Base-by-base conservation (phyloP, 2,113 vertebrate species). In the Sceloporus undulatus region DNA sequence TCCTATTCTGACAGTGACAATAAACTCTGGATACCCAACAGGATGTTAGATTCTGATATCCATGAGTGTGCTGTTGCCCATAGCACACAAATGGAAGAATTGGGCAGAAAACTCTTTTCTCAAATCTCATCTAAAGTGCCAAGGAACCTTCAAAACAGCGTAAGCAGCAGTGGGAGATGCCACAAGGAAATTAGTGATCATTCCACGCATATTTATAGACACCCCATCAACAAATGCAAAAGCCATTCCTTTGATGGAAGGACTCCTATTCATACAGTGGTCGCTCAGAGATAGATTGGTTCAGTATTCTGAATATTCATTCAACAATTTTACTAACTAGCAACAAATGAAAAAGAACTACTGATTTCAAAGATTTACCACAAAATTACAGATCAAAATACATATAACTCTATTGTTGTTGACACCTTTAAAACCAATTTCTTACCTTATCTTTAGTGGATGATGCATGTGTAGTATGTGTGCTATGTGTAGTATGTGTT, bases 371-470 rank as follows among this genome's bases (percentile, higher is more conserved):
- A 73, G 74, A 89, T 4, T 0, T 73, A 8, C 27, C 27, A 40
- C 52, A 87, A 81, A 79, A 21, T 77, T 73, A 13, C 25, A 87
- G 79, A 75, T 80, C 91, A 62, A 59, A 71, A 54, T 82, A 2
- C 2, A 78, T 29, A 4, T 42, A 65, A 82, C 4, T 29, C 2
- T 21, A 0, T 0, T 8, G 18, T 38, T 34, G 87, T 14, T 89
- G 85, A 76, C 11, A 0, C 52, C 2, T 16, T 76, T 11, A 48
- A 27, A 25, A 42, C 83, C 86, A 21, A 40, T 65, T 18, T 80
- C 0, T 76, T 89, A 52, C 40, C 2, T 89, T 29, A 80, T 56
- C 81, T 52, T 54, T 88, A 54, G 79, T 78, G 9, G 73, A 23
- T 48, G 42, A 54, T 40, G 62, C 54, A 38, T 38, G 29, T 52